Evolutionary conservation across 1,140 invertebrate genomes (phyloP).

Genomic region (Halesus radiatus): DNA sequence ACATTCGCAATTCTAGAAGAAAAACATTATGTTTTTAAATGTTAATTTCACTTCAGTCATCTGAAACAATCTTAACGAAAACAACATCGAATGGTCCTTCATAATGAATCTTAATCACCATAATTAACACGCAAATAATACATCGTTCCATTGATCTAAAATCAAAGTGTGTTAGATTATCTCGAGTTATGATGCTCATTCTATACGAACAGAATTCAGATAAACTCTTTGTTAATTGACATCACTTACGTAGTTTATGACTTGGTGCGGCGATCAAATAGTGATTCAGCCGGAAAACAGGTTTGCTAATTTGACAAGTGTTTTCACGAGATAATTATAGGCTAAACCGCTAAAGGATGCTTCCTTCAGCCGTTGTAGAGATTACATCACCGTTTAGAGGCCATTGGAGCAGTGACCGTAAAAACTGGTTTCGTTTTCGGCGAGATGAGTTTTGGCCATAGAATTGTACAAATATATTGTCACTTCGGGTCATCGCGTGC

Average conservation of each 20-base stretch:
- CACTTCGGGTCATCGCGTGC: background rate
- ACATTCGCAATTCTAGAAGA: too few relatives aligned
- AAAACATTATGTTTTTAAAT: too few relatives aligned
- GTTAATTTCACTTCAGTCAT: too few relatives aligned
- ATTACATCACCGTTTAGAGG: slow-evolving; percentile 16
- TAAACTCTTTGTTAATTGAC: slow-evolving; percentile 16
- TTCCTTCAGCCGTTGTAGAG: background rate
- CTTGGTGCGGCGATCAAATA: background rate
- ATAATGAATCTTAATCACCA: too few relatives aligned
- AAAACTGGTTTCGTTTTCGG: slow-evolving; percentile 46
- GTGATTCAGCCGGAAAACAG: background rate
- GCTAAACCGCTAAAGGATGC: background rate
- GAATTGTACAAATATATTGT: slow-evolving; percentile 30
- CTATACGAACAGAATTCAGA: background rate
- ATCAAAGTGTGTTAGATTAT: too few relatives aligned
- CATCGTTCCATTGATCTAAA: too few relatives aligned
- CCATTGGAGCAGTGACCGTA: slow-evolving; percentile 32
- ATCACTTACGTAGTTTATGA: background rate
- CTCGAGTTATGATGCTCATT: background rate
- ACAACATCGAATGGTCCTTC: too few relatives aligned
- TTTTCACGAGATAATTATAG: slow-evolving; percentile 20
- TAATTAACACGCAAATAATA: too few relatives aligned
- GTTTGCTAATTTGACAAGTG: slow-evolving; percentile 12
- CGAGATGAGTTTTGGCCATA: slow-evolving; percentile 35
- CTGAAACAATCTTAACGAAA: too few relatives aligned